Evolutionary conservation across 2,113 vertebrate genomes (phyloP), one percentile per base, ranked within the genome.

Genomic region (Tenrec ecaudatus): DNA sequence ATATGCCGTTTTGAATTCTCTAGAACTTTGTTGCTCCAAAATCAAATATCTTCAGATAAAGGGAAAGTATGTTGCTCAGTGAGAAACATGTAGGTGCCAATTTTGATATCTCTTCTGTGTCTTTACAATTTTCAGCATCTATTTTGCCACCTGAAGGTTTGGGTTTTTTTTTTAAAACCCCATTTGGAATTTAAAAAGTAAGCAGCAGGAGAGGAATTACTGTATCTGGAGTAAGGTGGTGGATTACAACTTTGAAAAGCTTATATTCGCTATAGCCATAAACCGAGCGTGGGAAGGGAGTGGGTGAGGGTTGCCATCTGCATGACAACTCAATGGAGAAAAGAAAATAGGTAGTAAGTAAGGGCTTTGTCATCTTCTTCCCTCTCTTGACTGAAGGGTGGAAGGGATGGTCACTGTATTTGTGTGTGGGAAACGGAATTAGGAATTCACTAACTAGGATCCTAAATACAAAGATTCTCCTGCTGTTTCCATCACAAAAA

Each of bases 1-100:
- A 83, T 95, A 95, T 58, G 96, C 17, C 90, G 71, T 96, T 95
- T 95, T 76, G 93, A 97, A 97, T 14, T 88, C 88, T 97, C 62
- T 94, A 47, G 83, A 96, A 90, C 95, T 95, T 95, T 88, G 86
- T 33, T 88, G 6, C 17, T 93, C 76, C 92, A 90, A 66, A 89
- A 77, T 95, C 71, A 89, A 96, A 92, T 90, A 91, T 85, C 82
- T 94, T 91, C 77, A 69, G 82, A 93, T 96, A 92, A 84, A 94
- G 47, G 79, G 64, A 95, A 93, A 96, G 47, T 86, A 77, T 93
- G 93, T 90, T 91, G 69, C 90, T 96, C 90, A 93, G 94, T 95
- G 82, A 96, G 94, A 95, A 91, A 85, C 7, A 7, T 33, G 40
- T 84, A 66, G 47, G 57, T 89, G 88, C 84, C 93, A 96, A 95